Evolutionary conservation across 2,113 vertebrate species (phyloP).

Genomic region (Panurus biarmicus): DNA sequence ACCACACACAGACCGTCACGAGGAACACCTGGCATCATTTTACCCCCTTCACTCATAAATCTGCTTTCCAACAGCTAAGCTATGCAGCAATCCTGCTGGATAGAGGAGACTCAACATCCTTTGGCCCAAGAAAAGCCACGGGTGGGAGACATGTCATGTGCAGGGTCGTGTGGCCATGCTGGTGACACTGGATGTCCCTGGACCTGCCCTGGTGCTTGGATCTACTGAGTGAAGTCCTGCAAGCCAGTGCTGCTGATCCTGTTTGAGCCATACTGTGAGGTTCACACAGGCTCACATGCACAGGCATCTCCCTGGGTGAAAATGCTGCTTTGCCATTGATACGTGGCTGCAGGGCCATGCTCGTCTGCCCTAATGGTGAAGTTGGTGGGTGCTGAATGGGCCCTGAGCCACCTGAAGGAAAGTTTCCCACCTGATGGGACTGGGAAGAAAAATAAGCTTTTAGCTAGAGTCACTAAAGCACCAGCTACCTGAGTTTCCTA

Average conservation of each 20-base stretch:
- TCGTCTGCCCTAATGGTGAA: background rate
- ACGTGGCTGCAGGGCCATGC: fast-evolving
- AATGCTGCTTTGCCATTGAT: background rate
- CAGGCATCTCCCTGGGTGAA: background rate
- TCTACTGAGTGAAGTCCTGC: background rate
- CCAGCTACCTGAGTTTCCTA: background rate
- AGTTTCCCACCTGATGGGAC: background rate
- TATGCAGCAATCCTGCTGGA: fast-evolving
- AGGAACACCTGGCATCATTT: background rate
- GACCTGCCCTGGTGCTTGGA: background rate
- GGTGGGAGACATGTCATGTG: fast-evolving
- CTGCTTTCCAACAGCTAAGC: background rate
- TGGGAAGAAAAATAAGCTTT: background rate
- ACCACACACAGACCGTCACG: background rate
- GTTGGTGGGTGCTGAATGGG: background rate
- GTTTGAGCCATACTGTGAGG: background rate
- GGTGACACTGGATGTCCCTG: background rate
- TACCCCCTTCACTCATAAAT: background rate
- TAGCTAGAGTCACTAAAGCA: background rate
- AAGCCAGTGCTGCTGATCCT: background rate
- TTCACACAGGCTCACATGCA: background rate
- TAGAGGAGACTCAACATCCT: background rate
- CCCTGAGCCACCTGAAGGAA: background rate
- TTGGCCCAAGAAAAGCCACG: background rate
- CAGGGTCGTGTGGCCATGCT: fast-evolving